Evolutionary conservation across 2,797 vertebrate species (phyloP).

Genomic region (Cephalopachus bancanus): DNA sequence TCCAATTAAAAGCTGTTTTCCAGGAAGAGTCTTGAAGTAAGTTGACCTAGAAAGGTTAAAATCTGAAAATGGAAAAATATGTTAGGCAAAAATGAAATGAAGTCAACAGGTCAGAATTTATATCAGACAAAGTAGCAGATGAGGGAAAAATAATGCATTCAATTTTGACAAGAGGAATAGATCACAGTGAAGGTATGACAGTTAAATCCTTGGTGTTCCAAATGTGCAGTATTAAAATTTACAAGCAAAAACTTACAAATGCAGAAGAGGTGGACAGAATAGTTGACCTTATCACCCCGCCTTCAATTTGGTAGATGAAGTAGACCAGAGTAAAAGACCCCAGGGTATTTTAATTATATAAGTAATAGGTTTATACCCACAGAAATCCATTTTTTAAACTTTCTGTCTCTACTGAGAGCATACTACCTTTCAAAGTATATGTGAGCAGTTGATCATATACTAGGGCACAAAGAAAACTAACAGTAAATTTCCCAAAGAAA

Average conservation of each 20-base stretch:
- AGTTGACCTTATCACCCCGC: neutral
- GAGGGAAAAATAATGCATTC: neutral
- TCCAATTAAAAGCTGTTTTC: neutral
- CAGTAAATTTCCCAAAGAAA: constrained; percentile 14
- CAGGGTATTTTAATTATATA: neutral
- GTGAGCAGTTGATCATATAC: neutral
- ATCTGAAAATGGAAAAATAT: neutral
- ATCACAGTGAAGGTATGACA: neutral
- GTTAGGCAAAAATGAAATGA: neutral
- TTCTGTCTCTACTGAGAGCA: neutral
- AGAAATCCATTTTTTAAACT: constrained; percentile 8
- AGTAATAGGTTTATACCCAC: neutral
- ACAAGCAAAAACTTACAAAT: neutral
- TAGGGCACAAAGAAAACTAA: constrained; percentile 41
- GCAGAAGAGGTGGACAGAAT: neutral
- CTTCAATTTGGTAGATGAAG: constrained; percentile 29
- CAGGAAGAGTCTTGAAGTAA: neutral
- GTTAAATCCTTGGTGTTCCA: constrained; percentile 55
- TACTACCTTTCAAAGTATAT: neutral
- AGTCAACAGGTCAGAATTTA: neutral
- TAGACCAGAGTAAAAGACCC: neutral
- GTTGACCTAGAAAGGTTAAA: neutral
- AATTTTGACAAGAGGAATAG: constrained; percentile 9
- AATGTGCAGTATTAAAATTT: neutral
- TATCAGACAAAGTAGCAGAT: neutral